These are phyloP conservation scores for Cirrhinus mrigala DNA, from an alignment of 2,797 vertebrate genomes.

Conservation along the genomic window DNA sequence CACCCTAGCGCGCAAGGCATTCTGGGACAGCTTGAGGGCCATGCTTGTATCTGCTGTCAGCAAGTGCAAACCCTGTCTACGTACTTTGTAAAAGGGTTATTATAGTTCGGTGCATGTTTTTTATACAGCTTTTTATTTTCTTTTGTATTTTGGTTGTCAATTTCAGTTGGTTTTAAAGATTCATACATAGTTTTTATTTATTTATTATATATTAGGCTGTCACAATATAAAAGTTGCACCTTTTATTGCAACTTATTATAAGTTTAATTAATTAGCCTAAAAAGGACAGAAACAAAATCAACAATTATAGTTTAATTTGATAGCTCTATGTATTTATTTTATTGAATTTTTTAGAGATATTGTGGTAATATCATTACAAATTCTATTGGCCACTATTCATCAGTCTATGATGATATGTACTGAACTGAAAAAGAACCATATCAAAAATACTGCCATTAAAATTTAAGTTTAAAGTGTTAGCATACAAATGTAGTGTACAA, in stretches of 20 bases:
- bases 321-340: background rate
- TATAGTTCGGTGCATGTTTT: background rate
- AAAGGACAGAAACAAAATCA: background rate
- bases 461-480: background rate
- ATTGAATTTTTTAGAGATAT: too few species aligned
- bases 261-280: too few species aligned
- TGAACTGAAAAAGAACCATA: background rate
- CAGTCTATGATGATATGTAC: background rate
- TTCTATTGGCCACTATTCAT: too few species aligned
- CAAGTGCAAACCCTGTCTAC: background rate
- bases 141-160: too few species aligned
- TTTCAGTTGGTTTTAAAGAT: too few species aligned
- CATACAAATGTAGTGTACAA: too few species aligned
- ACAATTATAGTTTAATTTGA: background rate
- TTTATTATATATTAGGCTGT: too few species aligned
- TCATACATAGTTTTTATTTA: too few species aligned
- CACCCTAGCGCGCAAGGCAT: background rate
- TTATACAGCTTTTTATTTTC: too few species aligned
- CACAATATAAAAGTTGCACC: too few species aligned
- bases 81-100: background rate
- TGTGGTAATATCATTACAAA: too few species aligned
- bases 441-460: background rate
- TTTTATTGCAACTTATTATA: too few species aligned
- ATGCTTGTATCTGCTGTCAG: conserved; percentile 9
- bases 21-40: background rate